phyloP scores from a whole-genome alignment of 2,888 invertebrate genomes.

The Hypolimnas misippus region DNA sequence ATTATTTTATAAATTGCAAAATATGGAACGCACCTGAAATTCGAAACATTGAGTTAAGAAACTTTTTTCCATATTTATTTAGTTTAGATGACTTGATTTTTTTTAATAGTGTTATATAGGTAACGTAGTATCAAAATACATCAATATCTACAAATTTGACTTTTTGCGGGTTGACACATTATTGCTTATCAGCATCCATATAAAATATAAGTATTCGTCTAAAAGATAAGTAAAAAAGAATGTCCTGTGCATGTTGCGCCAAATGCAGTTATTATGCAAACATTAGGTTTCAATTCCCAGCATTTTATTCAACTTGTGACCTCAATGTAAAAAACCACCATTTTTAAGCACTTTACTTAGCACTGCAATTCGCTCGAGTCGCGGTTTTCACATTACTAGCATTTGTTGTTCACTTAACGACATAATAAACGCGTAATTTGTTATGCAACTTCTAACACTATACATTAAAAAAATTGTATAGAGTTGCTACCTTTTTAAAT shows the following conservation, averaged over 20 bases:
- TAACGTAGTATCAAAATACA: too few relatives aligned
- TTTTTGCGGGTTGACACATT: too few relatives aligned
- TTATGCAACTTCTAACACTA: constrained; percentile 30
- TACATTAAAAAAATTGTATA: too few relatives aligned
- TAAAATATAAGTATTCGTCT: not conserved
- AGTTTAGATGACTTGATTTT: too few relatives aligned
- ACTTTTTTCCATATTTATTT: too few relatives aligned
- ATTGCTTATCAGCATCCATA: too few relatives aligned
- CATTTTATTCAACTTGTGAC: constrained; percentile 6
- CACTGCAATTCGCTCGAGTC: constrained; percentile 57
- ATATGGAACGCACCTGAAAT: too few relatives aligned
- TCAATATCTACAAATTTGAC: too few relatives aligned
- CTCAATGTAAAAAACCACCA: constrained; percentile 48
- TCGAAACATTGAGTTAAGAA: too few relatives aligned
- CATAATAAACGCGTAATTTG: constrained; percentile 36
- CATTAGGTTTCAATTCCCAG: not conserved
- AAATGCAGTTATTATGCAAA: constrained; percentile 1
- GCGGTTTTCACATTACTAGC: constrained; percentile 59
- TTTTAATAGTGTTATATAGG: too few relatives aligned
- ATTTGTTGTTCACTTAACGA: constrained; percentile 42
- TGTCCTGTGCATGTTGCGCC: not conserved
- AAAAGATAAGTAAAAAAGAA: not conserved
- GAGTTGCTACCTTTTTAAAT: too few relatives aligned
- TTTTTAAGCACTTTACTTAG: constrained; percentile 47
- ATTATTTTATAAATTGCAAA: too few relatives aligned